Evolutionary conservation across 2,797 vertebrate genomes (phyloP).

Genomic region (Moxostoma hubbsi): DNA sequence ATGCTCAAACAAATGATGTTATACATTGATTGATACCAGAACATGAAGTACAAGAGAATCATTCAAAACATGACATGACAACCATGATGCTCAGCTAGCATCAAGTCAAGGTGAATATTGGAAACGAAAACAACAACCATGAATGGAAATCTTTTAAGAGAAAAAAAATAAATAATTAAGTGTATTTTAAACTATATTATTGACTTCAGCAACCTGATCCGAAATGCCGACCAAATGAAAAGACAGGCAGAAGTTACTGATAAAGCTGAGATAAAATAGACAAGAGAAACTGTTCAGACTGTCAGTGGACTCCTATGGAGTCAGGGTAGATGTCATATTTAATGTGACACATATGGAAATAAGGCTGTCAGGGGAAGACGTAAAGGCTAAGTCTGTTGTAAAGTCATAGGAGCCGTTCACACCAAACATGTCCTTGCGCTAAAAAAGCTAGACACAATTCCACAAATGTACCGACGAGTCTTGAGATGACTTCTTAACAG

Average conservation of each 20-base stretch:
- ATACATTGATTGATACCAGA: conserved; percentile 27
- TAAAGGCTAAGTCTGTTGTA: too few species aligned
- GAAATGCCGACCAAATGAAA: conserved; percentile 43
- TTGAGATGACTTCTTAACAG: too few species aligned
- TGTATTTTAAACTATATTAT: conserved; percentile 59
- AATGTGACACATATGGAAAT: too few species aligned
- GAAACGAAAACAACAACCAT: background rate
- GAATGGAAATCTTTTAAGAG: background rate
- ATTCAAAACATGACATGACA: background rate
- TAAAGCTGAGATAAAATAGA: conserved; percentile 5
- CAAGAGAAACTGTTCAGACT: conserved; percentile 12
- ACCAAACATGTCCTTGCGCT: too few species aligned
- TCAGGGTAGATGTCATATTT: too few species aligned
- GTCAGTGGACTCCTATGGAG: background rate
- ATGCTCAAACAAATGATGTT: background rate
- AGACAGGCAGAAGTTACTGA: conserved; percentile 41
- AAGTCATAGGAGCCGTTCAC: too few species aligned
- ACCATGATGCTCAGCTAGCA: background rate
- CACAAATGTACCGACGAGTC: too few species aligned
- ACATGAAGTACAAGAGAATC: background rate
- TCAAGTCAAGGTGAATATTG: background rate
- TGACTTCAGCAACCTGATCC: conserved; percentile 48
- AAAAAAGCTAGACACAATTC: too few species aligned
- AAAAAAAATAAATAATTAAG: too few species aligned
- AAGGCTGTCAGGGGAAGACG: too few species aligned